Evolutionary conservation across 1,140 invertebrate species (phyloP).

Genomic region (Ruditapes philippinarum): DNA sequence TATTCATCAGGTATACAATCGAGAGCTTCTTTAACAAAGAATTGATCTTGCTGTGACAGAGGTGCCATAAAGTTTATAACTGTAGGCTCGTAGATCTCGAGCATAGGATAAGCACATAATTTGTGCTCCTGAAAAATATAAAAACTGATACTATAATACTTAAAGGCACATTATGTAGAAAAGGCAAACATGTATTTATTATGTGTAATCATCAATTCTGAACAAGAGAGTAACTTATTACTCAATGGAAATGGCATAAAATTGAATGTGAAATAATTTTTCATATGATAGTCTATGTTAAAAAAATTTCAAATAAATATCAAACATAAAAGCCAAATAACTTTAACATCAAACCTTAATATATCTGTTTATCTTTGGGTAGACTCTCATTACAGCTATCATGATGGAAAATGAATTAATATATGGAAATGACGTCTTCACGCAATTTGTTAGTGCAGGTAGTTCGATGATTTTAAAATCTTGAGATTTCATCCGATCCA

Average conservation of each 20-base stretch:
- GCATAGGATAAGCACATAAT: slow-evolving; percentile 87
- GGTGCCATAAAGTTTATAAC: slow-evolving; percentile 86
- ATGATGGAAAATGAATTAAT: slow-evolving; percentile 86
- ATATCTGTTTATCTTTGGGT: slow-evolving; percentile 85
- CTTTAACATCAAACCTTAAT: slow-evolving; percentile 85
- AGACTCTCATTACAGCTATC: slow-evolving; percentile 86
- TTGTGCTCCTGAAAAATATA: slow-evolving; percentile 86
- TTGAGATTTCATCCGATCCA: slow-evolving; percentile 75
- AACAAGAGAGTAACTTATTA: too few relatives aligned
- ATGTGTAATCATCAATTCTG: too few relatives aligned
- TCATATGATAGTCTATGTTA: too few relatives aligned
- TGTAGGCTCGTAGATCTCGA: slow-evolving; percentile 87
- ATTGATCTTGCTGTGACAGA: slow-evolving; percentile 87
- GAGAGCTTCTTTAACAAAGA: slow-evolving; percentile 82
- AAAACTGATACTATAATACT: too few relatives aligned
- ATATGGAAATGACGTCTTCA: slow-evolving; percentile 86
- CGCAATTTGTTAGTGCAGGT: slow-evolving; percentile 84
- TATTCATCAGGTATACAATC: slow-evolving; percentile 47
- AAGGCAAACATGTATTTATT: too few relatives aligned
- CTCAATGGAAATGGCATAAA: too few relatives aligned
- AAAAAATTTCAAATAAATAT: too few relatives aligned
- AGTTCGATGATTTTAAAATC: slow-evolving; percentile 85
- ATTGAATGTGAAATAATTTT: too few relatives aligned
- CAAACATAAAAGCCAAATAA: too few relatives aligned
- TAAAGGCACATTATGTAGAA: too few relatives aligned